phyloP scores from a whole-genome alignment of 2,113 vertebrate species.

The Callorhinus ursinus region DNA sequence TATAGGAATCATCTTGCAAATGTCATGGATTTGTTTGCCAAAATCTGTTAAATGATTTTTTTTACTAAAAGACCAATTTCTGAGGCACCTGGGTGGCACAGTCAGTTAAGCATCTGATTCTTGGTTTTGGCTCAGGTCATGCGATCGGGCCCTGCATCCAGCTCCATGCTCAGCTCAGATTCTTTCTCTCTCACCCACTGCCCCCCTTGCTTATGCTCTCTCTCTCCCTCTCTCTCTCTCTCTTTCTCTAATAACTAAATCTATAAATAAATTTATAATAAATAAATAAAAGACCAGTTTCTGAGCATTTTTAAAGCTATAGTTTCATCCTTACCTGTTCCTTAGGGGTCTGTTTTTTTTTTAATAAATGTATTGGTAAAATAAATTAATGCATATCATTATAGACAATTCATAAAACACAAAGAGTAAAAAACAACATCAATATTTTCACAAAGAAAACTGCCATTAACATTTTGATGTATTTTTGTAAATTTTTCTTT shows the following conservation, averaged over 20 bases:
- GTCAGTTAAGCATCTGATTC: not conserved
- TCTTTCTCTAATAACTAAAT: not conserved
- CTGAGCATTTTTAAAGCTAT: not conserved
- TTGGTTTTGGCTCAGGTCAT: not conserved
- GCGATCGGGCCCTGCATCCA: not conserved
- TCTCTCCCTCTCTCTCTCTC: not conserved
- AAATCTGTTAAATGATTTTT: not conserved
- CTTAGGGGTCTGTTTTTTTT: not conserved
- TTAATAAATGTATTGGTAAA: not conserved
- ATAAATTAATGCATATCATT: not conserved
- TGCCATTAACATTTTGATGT: not conserved
- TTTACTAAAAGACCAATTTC: not conserved
- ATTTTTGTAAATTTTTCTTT: not conserved
- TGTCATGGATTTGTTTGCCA: not conserved
- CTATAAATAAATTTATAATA: not conserved
- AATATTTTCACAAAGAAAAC: not conserved
- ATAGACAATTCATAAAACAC: not conserved
- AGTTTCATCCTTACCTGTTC: not conserved
- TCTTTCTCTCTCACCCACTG: not conserved
- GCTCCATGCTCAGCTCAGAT: not conserved
- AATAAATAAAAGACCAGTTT: not conserved
- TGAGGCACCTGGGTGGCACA: not conserved
- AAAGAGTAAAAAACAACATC: not conserved
- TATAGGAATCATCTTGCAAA: not conserved
- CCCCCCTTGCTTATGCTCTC: not conserved